Evolutionary conservation across 2,888 invertebrate genomes (phyloP).

Genomic region (Formica aserva): DNA sequence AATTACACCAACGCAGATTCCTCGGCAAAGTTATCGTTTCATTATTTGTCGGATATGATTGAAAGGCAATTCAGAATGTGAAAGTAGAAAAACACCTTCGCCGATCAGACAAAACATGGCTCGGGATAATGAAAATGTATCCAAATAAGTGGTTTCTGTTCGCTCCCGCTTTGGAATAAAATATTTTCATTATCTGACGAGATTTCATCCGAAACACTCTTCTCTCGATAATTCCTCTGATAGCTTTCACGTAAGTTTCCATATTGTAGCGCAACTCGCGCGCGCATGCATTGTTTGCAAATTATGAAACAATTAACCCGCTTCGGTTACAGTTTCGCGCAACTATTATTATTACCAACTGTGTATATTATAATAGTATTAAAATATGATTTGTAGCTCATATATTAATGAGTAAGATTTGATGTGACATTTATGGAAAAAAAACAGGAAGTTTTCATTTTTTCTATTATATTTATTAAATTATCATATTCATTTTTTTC

Average conservation of each 20-base stretch:
- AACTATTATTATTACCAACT: not conserved
- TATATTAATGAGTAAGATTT: not conserved
- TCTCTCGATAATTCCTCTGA: not conserved
- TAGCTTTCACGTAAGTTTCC: not conserved
- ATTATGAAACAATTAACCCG: not conserved
- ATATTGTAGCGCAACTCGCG: not conserved
- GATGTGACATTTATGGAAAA: not conserved
- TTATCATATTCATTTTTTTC: not conserved
- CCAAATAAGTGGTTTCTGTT: not conserved
- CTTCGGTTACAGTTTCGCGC: not conserved
- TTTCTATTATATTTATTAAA: not conserved
- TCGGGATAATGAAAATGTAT: conserved; percentile 20
- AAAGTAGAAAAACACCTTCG: conserved; percentile 25
- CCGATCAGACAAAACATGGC: not conserved
- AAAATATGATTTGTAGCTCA: not conserved
- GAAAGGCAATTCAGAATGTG: conserved; percentile 8
- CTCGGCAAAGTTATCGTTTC: conserved; percentile 11
- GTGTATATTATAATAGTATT: not conserved
- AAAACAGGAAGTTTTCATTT: not conserved
- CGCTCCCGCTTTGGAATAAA: not conserved
- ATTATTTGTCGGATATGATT: conserved; percentile 7
- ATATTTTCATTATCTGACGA: conserved; percentile 35
- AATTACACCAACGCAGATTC: conserved; percentile 16
- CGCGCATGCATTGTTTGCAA: conserved; percentile 9
- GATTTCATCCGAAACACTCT: not conserved